These are phyloP conservation scores for Hybos culiciformis DNA, from an alignment of 2,888 invertebrate genomes.

Conservation along the genomic window DNA sequence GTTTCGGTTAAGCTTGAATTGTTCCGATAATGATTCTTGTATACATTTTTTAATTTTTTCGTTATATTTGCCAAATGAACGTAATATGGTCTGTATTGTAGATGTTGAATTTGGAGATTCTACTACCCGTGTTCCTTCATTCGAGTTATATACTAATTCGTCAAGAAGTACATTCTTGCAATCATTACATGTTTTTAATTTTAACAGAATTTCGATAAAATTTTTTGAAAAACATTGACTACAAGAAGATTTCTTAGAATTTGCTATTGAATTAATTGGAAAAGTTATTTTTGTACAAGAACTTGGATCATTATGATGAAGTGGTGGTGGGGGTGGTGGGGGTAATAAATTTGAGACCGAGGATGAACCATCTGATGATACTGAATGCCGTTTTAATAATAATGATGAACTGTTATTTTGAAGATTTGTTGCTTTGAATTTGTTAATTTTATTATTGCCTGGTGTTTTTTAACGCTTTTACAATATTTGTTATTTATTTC, in stretches of 20 bases:
- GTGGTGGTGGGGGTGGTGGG: no score
- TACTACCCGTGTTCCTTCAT: not conserved
- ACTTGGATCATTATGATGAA: no score
- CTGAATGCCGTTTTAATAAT: no score
- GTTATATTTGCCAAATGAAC: conserved; percentile 11
- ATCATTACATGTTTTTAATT: conserved; percentile 14
- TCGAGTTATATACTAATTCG: conserved; percentile 8
- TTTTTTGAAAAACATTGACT: conserved; percentile 13
- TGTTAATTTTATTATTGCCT: conserved; percentile 11
- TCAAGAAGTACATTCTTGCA: conserved; percentile 13
- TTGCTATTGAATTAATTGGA: no score
- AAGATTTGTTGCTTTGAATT: no score
- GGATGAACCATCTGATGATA: no score
- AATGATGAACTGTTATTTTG: no score
- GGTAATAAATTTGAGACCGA: no score
- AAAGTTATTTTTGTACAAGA: no score
- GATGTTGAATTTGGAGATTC: no score
- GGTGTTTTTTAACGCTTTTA: conserved; percentile 7
- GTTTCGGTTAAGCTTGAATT: no score
- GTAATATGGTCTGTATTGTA: conserved; percentile 10
- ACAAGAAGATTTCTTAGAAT: conserved; percentile 8
- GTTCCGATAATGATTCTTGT: conserved; percentile 13
- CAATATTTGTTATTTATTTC: not conserved
- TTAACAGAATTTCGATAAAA: conserved; percentile 14
- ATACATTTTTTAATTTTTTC: conserved; percentile 13